Conservation (phyloP, 1,140 invertebrate genomes). For the Sipha flava region DNA sequence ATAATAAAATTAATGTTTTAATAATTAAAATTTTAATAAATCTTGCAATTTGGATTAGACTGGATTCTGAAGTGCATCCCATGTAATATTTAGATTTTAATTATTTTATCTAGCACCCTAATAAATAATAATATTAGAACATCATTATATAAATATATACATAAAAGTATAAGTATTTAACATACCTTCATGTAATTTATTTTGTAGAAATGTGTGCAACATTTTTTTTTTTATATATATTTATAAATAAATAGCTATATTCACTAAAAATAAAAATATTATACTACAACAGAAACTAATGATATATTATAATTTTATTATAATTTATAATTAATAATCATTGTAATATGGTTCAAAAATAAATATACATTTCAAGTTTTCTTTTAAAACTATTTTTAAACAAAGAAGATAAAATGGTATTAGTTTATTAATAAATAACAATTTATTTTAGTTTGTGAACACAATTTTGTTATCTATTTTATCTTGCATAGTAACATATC, state of each 20-base stretch:
- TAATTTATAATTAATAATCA: neutral
- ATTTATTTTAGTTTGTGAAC: neutral
- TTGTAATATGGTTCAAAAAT: neutral
- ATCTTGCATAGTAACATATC: neutral
- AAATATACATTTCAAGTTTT: neutral
- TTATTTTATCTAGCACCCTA: neutral
- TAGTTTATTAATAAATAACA: neutral
- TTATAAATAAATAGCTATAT: neutral
- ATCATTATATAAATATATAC: neutral
- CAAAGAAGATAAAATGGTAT: neutral
- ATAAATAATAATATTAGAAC: neutral
- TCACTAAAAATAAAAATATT: neutral
- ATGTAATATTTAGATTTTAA: neutral
- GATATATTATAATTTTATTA: neutral
- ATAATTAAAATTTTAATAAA: too few species aligned
- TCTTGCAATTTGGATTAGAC: too few species aligned
- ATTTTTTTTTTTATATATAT: neutral
- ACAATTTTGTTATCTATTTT: neutral
- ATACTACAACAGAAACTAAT: neutral
- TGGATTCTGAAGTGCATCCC: neutral
- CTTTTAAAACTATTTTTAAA: neutral
- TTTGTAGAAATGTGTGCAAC: conserved; percentile 17
- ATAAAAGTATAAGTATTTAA: neutral
- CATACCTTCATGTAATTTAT: neutral
- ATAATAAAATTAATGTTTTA: too few species aligned